Base-by-base conservation (phyloP, 1,140 invertebrate species). In the Platorchestia sp. region DNA sequence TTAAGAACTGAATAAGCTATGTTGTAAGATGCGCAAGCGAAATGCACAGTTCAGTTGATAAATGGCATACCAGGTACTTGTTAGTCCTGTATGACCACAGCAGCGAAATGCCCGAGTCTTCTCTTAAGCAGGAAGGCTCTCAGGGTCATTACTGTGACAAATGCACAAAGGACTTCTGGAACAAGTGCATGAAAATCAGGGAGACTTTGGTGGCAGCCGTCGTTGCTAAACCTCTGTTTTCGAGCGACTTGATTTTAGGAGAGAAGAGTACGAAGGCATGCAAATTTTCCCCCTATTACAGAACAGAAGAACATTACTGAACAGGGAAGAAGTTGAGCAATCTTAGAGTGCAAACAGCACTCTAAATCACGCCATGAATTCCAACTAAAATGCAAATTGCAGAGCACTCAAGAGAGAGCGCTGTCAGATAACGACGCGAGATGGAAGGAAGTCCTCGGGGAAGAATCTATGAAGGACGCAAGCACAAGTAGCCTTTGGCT, bases 331-430 rank as follows among this genome's bases (percentile, higher is more conserved):
- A 93, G 43, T 93, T 93, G 91, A 93, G 91, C 45, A 93, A 93
- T 93, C 91, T 93, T 40, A 93, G 91, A 93, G 91, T 93, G 91
- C 91, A 93, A 93, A 93, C 91, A 93, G 91, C 91, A 47, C 44
- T 45, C 91, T 93, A 93, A 93, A 93, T 93, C 91, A 93, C 91
- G 91, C 91, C 91, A 93, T 93, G 91, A 93, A 93, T 93, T 93
- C 91, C 45, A 93, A 93, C 91, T 93, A 93, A 93, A 93, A 93
- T 93, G 91, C 91, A 93, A 93, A 93, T 93, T 45, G 45, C 91
- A 40, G 45, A 93, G 91, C 44, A 45, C 91, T 45, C 45, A 44
- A 45, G 91, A 93, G 91, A 93, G 91, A 40, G 40, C 91, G 91
- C 43, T 45, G 91, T 45, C 91, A 93, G 91, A 93, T 47, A n/a